Conservation (phyloP, 1,140 invertebrate genomes). For the Eulimnadia texana region DNA sequence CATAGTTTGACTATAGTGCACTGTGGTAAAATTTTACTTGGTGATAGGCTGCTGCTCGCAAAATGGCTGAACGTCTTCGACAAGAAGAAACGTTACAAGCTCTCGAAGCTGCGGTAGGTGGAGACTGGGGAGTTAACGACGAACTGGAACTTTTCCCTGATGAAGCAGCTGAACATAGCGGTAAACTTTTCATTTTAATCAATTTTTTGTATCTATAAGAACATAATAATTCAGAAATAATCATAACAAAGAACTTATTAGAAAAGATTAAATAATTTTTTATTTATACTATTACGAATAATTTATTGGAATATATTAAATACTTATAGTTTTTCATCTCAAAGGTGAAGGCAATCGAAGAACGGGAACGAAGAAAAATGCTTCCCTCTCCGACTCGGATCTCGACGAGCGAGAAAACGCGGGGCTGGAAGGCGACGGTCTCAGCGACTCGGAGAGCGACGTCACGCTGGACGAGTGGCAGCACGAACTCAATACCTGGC, state of each 20-base stretch:
- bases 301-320: too few species aligned
- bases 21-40: not conserved
- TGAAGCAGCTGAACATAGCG: not conserved
- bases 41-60: constrained; percentile 12
- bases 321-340: too few species aligned
- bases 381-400: not conserved
- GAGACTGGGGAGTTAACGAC: not conserved
- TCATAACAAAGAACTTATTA: too few species aligned
- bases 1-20: too few species aligned
- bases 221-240: too few species aligned
- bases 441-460: not conserved
- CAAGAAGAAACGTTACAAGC: constrained; percentile 10
- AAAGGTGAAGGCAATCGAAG: too few species aligned
- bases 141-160: constrained; percentile 3
- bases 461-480: constrained; percentile 3
- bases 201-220: too few species aligned
- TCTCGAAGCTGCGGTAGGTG: constrained; percentile 7
- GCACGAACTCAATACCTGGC: not conserved
- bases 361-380: not conserved
- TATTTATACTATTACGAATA: too few species aligned
- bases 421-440: not conserved
- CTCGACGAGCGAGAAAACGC: not conserved
- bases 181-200: not conserved
- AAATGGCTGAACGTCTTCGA: constrained; percentile 12
- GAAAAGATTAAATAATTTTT: too few species aligned